These are phyloP conservation scores for Ficedula albicollis DNA, from an alignment of 2,797 vertebrate species.

Conservation along the genomic window DNA sequence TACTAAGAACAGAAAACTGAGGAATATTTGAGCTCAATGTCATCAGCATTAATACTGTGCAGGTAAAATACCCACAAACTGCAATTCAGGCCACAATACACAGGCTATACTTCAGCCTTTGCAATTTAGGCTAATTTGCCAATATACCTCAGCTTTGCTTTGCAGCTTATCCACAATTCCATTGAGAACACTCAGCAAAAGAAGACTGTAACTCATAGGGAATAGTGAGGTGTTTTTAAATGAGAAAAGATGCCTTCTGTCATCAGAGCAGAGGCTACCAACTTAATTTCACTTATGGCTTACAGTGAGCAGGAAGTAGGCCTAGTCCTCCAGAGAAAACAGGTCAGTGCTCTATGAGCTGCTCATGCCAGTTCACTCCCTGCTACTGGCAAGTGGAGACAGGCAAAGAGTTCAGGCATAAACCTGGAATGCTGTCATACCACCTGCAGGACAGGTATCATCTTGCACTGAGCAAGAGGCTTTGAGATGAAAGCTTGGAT, in stretches of 20 bases:
- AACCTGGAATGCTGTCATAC: background rate
- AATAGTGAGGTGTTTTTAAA: conserved; percentile 10
- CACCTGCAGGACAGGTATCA: background rate
- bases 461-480: background rate
- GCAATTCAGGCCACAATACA: background rate
- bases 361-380: background rate
- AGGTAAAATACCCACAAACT: background rate
- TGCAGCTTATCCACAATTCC: background rate
- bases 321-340: background rate
- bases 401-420: background rate
- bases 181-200: background rate
- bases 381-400: background rate
- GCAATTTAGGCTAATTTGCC: background rate
- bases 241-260: conserved; percentile 31
- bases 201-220: conserved; percentile 9
- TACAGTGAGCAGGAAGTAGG: background rate
- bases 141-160: background rate
- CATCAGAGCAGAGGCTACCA: background rate
- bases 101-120: background rate
- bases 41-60: background rate
- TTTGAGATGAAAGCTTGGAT: background rate
- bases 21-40: background rate
- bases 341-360: conserved; percentile 14
- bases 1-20: background rate
- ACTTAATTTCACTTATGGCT: conserved; percentile 37